These are phyloP conservation scores for Ploceus nigricollis DNA, from an alignment of 2,113 vertebrate genomes.

Conservation along the genomic window DNA sequence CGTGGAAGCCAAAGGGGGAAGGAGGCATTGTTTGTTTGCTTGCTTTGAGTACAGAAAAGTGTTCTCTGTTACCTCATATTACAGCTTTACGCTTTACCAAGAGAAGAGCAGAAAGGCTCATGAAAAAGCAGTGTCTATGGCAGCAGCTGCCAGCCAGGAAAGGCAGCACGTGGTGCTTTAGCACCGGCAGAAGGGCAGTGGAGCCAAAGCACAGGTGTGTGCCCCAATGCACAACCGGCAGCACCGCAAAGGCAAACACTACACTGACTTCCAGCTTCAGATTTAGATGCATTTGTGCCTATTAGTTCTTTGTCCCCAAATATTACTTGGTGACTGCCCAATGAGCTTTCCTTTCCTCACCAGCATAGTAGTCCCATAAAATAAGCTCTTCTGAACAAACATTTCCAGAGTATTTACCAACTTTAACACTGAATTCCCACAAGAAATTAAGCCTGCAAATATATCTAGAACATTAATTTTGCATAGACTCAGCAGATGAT, in stretches of 20 bases:
- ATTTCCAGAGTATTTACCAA: not conserved
- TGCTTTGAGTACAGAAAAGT: not conserved
- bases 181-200: not conserved
- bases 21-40: not conserved
- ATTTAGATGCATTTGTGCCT: not conserved
- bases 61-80: not conserved
- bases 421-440: not conserved
- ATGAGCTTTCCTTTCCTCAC: not conserved
- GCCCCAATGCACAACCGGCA: not conserved
- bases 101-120: not conserved
- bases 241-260: not conserved
- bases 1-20: not conserved
- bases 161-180: fast-evolving
- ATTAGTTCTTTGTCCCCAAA: not conserved
- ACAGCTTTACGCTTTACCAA: not conserved
- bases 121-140: not conserved
- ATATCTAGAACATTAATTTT: not conserved
- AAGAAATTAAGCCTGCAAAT: not conserved
- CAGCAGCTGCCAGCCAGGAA: not conserved
- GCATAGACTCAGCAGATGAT: not conserved
- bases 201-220: not conserved
- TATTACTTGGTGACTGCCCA: not conserved
- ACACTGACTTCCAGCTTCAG: fast-evolving
- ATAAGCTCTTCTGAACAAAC: not conserved
- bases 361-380: not conserved